Base-by-base conservation (phyloP, 2,113 vertebrate species). In the Phylloscopus trochilus region DNA sequence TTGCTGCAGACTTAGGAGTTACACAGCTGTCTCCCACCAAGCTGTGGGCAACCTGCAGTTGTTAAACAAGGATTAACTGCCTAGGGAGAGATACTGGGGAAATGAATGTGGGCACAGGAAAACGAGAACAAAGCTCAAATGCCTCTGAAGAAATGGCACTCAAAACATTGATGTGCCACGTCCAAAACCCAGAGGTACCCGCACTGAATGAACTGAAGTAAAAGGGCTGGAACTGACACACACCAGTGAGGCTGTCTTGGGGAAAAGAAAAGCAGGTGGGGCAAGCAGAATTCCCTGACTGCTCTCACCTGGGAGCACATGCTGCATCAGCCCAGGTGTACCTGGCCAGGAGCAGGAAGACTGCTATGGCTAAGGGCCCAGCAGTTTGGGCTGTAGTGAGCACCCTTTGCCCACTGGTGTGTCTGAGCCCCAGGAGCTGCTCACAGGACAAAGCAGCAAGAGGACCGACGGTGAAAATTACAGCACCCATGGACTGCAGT, bases 401-500 rank as follows among this genome's bases (percentile, higher is more conserved):
- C 30, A 17, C 83, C 51, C 13, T 43, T 4, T 41, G 64, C 68
- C 51, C 83, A 43, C 56, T 53, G 90, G 59, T 44, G 87, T 52
- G 59, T 21, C 11, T 9, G n/a, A 90, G 78, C n/a, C 49, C 88
- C 51, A 47, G 62, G 46, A 73, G 73, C 88, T 56, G 68, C 60
- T 1, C 1, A 16, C 51, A 62, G 47, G 19, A 64, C 33, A 43
- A 6, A 75, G 89, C 92, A 91, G 89, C 72, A 63, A 39, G 80
- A 74, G 96, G 82, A 93, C 47, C 79, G 53, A 17, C 0, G 27
- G 10, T 60, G 89, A 77, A 52, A 92, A 59, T 75, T 13, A 92
- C 70, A 97, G 94, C 91, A 97, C 89, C 94, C 69, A 20, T 44
- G 49, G 91, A 37, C 6, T 59, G 56, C 76, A 87, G 89, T 18